A percentile compares a stretch with the other conserved stretches of the same genome.
Evolutionary conservation across 2,113 vertebrate genomes (phyloP).

Genomic region (Sula dactylatra): DNA sequence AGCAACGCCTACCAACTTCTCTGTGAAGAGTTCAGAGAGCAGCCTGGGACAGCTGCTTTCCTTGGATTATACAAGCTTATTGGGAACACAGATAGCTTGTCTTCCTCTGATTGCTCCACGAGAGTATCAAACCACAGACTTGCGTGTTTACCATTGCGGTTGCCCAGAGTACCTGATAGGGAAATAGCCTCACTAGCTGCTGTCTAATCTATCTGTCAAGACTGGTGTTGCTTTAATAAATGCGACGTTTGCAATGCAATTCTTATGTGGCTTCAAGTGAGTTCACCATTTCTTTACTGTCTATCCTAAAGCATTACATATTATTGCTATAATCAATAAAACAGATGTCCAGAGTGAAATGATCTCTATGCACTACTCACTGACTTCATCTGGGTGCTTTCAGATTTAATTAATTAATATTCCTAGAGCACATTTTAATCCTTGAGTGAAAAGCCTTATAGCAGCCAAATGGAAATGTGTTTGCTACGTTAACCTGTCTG

Average conservation of each 20-base stretch:
- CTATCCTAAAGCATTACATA: background rate
- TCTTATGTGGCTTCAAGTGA: background rate
- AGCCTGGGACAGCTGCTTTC: background rate
- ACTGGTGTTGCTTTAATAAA: background rate
- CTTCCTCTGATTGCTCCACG: background rate
- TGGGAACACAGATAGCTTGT: background rate
- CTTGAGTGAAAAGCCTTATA: background rate
- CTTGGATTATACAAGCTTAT: background rate
- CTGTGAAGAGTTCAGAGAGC: background rate
- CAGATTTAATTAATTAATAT: background rate
- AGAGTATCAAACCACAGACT: background rate
- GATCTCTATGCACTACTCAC: background rate
- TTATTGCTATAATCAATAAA: background rate
- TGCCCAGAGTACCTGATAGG: background rate
- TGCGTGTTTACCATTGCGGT: accelerated
- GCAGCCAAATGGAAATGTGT: background rate
- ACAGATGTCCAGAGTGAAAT: background rate
- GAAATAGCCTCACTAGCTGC: background rate
- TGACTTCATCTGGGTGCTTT: background rate
- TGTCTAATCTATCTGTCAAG: background rate
- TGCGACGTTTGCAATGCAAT: background rate
- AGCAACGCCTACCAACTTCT: background rate
- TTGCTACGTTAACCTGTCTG: background rate
- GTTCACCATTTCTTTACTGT: background rate
- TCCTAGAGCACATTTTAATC: background rate